Evolutionary conservation across 2,888 invertebrate species (phyloP), one percentile per base, ranked within the genome.

Genomic region (Cybosia mesomella): DNA sequence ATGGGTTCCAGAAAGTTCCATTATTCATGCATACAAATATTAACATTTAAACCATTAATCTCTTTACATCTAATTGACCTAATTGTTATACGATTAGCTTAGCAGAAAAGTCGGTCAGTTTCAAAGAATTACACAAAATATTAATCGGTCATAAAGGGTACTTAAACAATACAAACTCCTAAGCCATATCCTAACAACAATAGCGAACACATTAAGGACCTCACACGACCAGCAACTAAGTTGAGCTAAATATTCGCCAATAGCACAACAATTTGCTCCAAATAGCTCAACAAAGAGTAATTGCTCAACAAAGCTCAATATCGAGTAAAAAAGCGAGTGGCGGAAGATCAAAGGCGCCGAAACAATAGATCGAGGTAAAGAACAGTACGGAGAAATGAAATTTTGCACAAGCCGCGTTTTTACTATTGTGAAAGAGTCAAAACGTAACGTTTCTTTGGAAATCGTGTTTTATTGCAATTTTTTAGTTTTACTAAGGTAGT

Each of bases 371-470:
- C 65, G 72, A 88, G 89, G 83, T 93, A 92, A 93, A 92, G 81
- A 84, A 87, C 89, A 88, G 85, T 92, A 91, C 91, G 84, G 74
- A 83, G 93, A 93, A 92, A 92, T 92, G 91, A 93, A 91, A 92
- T 94, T 92, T 93, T 92, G 93, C 93, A 88, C 92, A 89, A 89
- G 80, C 78, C 76, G 66, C 72, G 75, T 5, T 34, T 54, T 15
- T 32, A 54, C 8, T 53, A 54, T 53, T 53, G 53, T 54, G 53
- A 64, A 66, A 57, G 22, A 18, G n/a, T 36, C 49, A 76, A 59
- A 65, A 70, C 70, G 68, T 71, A 71, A 73, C 70, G 68, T 63
- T 62, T 67, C 64, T 64, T 67, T 53, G 71, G 63, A 71, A 76
- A 11, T 1, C 10, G 1, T 13, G 21, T 0, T 22, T 22, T 54